These are phyloP conservation scores for Bombus terrestris DNA, from an alignment of 1,140 invertebrate species.

Conservation along the genomic window DNA sequence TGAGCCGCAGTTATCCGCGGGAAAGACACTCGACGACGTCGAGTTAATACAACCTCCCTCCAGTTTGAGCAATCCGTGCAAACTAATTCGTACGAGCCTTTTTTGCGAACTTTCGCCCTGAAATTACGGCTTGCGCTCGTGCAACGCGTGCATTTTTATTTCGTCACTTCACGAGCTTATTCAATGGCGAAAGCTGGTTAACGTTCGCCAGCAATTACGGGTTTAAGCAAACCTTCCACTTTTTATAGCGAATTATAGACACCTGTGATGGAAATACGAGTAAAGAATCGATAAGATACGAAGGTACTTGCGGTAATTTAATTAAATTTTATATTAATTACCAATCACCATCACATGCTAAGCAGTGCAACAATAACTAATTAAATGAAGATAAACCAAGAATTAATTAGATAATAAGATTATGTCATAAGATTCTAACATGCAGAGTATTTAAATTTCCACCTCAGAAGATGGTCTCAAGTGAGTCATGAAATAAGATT, in stretches of 20 bases:
- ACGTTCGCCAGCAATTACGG: conserved; percentile 4
- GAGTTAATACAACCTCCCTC: conserved; percentile 34
- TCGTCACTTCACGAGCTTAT: conserved; percentile 39
- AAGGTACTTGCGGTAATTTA: too few species aligned
- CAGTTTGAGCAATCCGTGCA: conserved; percentile 40
- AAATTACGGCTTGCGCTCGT: conserved; percentile 54
- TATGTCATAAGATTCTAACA: too few species aligned
- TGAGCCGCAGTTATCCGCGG: conserved; percentile 49
- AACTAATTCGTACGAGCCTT: conserved; percentile 62
- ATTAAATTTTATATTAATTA: not conserved
- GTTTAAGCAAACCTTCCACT: conserved; percentile 2
- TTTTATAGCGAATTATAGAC: not conserved
- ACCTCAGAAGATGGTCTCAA: too few species aligned
- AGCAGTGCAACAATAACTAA: not conserved
- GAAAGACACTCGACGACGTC: conserved; percentile 6
- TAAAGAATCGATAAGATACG: not conserved
- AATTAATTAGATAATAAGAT: too few species aligned
- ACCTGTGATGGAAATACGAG: conserved; percentile 1
- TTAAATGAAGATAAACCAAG: not conserved
- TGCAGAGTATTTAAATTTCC: too few species aligned
- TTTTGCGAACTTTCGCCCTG: conserved; percentile 61
- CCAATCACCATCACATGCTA: not conserved
- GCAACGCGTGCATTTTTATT: conserved; percentile 51
- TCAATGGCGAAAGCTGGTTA: conserved; percentile 42
- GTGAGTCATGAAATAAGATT: too few species aligned